phyloP scores from a whole-genome alignment of 2,113 vertebrate genomes.

The Engraulis encrasicolus region DNA sequence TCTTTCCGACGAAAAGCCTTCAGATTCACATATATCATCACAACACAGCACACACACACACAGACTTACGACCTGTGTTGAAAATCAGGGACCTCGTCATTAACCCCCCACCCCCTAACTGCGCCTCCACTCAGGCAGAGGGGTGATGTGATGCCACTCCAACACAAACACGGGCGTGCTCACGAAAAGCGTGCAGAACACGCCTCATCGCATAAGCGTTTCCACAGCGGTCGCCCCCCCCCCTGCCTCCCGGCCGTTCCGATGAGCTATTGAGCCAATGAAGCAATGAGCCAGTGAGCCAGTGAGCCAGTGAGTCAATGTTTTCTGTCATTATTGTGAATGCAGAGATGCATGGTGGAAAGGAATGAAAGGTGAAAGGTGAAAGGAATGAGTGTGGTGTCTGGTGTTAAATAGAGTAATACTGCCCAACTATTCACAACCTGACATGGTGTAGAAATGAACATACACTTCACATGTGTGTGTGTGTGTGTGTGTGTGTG shows the following conservation, averaged over 20 bases:
- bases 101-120: neutral
- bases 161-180: conserved; percentile 35
- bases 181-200: neutral
- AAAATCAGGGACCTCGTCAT: neutral
- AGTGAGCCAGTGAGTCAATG: too few relatives aligned
- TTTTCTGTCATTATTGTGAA: neutral
- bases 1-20: neutral
- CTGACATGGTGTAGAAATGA: too few relatives aligned
- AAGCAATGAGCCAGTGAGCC: too few relatives aligned
- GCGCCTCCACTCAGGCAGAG: conserved; percentile 9
- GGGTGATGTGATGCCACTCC: conserved; percentile 26
- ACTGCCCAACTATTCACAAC: too few relatives aligned
- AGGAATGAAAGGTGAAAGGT: too few relatives aligned
- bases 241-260: neutral
- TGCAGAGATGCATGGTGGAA: neutral
- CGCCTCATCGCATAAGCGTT: neutral
- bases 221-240: neutral
- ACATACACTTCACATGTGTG: neutral
- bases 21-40: neutral
- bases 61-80: conserved; percentile 40
- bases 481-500: too few relatives aligned
- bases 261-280: too few relatives aligned
- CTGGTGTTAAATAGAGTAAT: neutral
- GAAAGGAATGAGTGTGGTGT: neutral
- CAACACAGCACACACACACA: too few relatives aligned